Conservation (phyloP, 2,888 invertebrate species). For the Mesopsocus fuscifrons region DNA sequence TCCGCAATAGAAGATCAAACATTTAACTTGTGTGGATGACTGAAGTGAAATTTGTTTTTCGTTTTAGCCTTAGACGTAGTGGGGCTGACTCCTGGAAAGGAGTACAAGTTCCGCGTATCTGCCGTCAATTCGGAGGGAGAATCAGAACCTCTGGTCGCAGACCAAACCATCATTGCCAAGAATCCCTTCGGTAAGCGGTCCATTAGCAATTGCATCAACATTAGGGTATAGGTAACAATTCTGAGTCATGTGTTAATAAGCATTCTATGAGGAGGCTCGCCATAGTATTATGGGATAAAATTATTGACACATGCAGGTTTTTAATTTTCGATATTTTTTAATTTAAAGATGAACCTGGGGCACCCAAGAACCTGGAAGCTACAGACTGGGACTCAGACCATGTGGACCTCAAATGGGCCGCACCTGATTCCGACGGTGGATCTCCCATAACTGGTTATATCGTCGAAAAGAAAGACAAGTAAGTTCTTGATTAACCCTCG, state of each 20-base stretch:
- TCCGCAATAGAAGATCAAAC: too few relatives aligned
- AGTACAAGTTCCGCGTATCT: slow-evolving; percentile 89
- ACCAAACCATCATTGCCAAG: slow-evolving; percentile 77
- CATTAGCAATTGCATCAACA: too few relatives aligned
- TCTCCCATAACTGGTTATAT: slow-evolving; percentile 70
- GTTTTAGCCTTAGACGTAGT: slow-evolving; percentile 52
- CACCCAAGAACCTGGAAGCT: slow-evolving; percentile 69
- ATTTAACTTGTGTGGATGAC: too few relatives aligned
- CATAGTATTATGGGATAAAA: too few relatives aligned
- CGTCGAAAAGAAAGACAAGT: slow-evolving; percentile 78
- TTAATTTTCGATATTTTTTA: too few relatives aligned
- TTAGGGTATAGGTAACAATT: too few relatives aligned
- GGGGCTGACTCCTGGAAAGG: slow-evolving; percentile 71
- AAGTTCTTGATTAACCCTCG: too few relatives aligned
- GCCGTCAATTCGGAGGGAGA: slow-evolving; percentile 94
- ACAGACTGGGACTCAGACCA: slow-evolving; percentile 93
- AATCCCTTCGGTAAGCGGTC: slow-evolving; percentile 86
- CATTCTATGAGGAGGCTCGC: too few relatives aligned
- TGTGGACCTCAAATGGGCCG: slow-evolving; percentile 78
- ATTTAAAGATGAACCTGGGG: slow-evolving; percentile 57
- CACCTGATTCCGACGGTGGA: slow-evolving; percentile 74
- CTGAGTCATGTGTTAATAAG: too few relatives aligned
- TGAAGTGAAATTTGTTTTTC: too few relatives aligned
- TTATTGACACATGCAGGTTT: too few relatives aligned
- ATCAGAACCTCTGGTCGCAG: slow-evolving; percentile 78